Conservation (phyloP, 2,888 invertebrate genomes). For the Oxycera nigricornis region DNA sequence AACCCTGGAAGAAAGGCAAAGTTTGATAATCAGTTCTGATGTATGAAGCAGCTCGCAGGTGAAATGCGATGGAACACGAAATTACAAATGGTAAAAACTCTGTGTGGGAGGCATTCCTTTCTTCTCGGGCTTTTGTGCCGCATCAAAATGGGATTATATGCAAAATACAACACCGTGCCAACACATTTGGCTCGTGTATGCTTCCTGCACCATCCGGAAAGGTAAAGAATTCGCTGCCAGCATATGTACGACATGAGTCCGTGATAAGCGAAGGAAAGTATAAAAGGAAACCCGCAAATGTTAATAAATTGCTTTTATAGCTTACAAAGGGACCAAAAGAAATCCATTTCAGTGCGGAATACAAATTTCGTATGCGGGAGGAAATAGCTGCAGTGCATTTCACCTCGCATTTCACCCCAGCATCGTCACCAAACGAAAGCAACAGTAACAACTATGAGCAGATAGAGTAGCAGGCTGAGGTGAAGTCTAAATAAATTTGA, state of each 20-base stretch:
- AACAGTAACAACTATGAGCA: not conserved
- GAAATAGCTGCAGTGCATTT: not conserved
- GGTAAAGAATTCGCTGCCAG: conserved; percentile 1
- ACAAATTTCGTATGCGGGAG: conserved; percentile 25
- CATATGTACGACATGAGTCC: conserved; percentile 28
- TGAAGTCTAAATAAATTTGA: conserved; percentile 32
- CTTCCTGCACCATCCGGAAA: not conserved
- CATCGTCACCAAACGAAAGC: not conserved
- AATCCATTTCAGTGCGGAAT: conserved; percentile 35
- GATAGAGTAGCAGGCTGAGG: not conserved
- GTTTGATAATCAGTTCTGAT: conserved; percentile 30
- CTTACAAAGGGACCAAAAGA: conserved; percentile 30
- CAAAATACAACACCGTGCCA: not conserved
- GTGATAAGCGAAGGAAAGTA: conserved; percentile 9
- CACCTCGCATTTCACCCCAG: not conserved
- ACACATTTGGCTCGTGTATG: not conserved
- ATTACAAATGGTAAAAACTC: conserved; percentile 6
- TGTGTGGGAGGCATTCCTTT: not conserved
- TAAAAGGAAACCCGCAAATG: conserved; percentile 39
- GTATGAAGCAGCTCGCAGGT: not conserved
- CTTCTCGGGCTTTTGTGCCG: not conserved
- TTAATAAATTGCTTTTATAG: conserved; percentile 41
- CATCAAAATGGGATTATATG: not conserved
- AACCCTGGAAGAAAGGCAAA: not conserved
- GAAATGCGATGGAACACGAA: not conserved